Conservation (phyloP, 2,797 vertebrate genomes). For the Bryconaethiops microstoma region DNA sequence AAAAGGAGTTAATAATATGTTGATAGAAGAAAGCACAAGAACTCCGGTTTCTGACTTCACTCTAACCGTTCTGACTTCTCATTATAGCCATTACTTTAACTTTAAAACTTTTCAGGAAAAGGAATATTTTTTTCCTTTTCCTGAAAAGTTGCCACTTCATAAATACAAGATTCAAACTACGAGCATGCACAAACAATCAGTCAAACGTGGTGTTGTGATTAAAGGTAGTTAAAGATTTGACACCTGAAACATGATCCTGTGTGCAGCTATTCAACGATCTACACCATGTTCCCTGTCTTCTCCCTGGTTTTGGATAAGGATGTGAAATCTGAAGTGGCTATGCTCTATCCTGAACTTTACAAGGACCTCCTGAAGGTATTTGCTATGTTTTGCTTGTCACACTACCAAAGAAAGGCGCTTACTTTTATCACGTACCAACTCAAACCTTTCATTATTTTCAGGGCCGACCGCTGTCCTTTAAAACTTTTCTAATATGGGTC, state of each 20-base stretch:
- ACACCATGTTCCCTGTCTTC: constrained; percentile 99
- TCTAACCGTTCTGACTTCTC: too few species aligned
- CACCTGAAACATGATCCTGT: constrained; percentile 4
- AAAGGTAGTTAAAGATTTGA: background rate
- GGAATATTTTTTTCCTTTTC: too few species aligned
- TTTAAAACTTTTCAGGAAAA: too few species aligned
- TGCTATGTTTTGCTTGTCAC: background rate
- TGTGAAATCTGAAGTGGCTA: constrained; percentile 97
- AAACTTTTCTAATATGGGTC: constrained; percentile 98
- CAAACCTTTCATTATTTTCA: constrained; percentile 58
- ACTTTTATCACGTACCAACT: background rate
- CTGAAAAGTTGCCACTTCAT: too few species aligned
- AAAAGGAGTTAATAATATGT: too few species aligned
- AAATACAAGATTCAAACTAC: too few species aligned
- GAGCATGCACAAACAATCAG: too few species aligned
- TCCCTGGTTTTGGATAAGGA: constrained; percentile 98
- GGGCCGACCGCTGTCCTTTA: constrained; percentile 96
- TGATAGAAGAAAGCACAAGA: too few species aligned
- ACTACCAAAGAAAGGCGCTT: background rate
- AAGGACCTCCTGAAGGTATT: constrained; percentile 97
- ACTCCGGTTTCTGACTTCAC: too few species aligned
- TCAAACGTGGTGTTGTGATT: background rate
- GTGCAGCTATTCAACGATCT: constrained; percentile 93
- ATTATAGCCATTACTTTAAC: too few species aligned
- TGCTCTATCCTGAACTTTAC: constrained; percentile 97